These are phyloP conservation scores for Pelvicachromis taeniatus DNA, from an alignment of 2,113 vertebrate species.

Conservation along the genomic window DNA sequence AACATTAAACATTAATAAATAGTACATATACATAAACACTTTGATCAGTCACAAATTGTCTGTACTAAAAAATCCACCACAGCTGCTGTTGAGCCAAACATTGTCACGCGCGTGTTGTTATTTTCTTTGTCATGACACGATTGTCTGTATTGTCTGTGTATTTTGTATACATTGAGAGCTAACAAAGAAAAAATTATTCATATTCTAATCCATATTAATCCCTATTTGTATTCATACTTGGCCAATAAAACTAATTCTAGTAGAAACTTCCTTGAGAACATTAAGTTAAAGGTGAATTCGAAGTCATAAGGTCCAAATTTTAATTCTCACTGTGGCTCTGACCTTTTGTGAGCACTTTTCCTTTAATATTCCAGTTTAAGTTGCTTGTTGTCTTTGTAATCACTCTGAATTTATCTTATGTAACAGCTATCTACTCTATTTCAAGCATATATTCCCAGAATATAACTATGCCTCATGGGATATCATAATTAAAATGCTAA, in stretches of 20 bases:
- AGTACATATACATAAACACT: neutral
- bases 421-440: slow-evolving; percentile 38
- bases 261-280: neutral
- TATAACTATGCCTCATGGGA: slow-evolving; percentile 43
- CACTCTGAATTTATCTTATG: slow-evolving; percentile 30
- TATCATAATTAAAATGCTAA: slow-evolving; percentile 65
- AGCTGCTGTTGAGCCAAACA: too few species aligned
- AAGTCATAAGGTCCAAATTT: neutral
- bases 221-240: neutral
- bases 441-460: slow-evolving; percentile 25
- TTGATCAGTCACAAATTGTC: too few species aligned
- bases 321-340: neutral
- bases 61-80: too few species aligned
- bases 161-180: rapidly evolving
- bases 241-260: neutral
- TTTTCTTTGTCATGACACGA: neutral
- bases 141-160: neutral
- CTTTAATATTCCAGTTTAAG: neutral
- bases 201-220: neutral
- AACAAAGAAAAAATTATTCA: neutral
- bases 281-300: neutral
- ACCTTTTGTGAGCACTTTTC: neutral
- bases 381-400: neutral
- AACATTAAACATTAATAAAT: neutral
- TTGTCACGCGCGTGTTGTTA: neutral